phyloP scores from a whole-genome alignment of 2,888 invertebrate species.

The Entomobrya multifasciata region DNA sequence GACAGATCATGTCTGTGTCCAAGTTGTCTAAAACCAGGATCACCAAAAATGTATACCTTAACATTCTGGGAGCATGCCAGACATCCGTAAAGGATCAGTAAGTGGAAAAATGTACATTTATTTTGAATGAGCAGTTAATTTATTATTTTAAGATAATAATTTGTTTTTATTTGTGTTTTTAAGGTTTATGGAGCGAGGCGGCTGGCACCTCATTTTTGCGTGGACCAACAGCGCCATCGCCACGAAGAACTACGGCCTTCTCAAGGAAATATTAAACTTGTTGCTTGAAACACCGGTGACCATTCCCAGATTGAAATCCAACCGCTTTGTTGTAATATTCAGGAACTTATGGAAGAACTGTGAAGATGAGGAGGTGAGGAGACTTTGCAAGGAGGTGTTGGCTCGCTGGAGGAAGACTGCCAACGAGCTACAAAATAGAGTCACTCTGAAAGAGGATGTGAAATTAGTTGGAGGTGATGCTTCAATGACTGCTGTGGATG shows the following conservation, averaged over 20 bases:
- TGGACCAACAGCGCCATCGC: slow-evolving; percentile 95
- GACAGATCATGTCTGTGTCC: too few relatives aligned
- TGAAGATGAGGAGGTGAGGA: slow-evolving; percentile 84
- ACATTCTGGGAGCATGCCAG: too few relatives aligned
- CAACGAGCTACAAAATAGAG: too few relatives aligned
- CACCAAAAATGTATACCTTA: too few relatives aligned
- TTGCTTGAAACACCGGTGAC: slow-evolving; percentile 93
- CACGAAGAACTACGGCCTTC: slow-evolving; percentile 92
- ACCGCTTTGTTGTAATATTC: slow-evolving; percentile 94
- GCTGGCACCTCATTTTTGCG: slow-evolving; percentile 93
- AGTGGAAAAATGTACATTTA: too few relatives aligned
- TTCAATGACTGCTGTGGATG: too few relatives aligned
- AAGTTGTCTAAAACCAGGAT: too few relatives aligned
- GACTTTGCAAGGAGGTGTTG: slow-evolving; percentile 72
- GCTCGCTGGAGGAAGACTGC: slow-evolving; percentile 76
- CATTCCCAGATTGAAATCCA: slow-evolving; percentile 93
- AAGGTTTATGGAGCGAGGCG: slow-evolving; percentile 93
- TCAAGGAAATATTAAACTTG: slow-evolving; percentile 92
- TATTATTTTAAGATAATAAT: background rate
- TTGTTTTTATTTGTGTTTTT: slow-evolving; percentile 48
- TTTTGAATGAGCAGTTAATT: too few relatives aligned
- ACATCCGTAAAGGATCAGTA: too few relatives aligned
- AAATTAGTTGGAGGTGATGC: too few relatives aligned
- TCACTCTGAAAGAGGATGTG: too few relatives aligned
- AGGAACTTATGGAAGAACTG: slow-evolving; percentile 92